Percentiles rank a stretch among this genome's conserved stretches.
These are phyloP conservation scores for Paedocypris micromegethes DNA, from an alignment of 2,797 vertebrate genomes.

Conservation along the genomic window DNA sequence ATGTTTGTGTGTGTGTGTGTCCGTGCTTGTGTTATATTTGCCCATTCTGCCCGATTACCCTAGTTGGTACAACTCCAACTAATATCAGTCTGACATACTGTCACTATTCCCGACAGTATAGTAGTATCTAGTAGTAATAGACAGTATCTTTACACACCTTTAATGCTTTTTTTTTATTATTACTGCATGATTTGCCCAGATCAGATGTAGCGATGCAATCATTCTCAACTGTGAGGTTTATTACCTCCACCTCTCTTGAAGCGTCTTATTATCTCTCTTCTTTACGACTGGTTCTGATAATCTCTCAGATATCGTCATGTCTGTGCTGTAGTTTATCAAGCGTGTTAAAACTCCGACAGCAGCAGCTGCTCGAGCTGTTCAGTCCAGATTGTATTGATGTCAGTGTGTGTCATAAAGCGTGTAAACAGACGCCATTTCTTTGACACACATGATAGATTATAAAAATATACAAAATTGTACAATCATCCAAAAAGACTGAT, in stretches of 20 bases:
- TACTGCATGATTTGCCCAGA: not conserved
- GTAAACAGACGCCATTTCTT: too few species aligned
- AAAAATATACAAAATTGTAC: too few species aligned
- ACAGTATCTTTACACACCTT: too few species aligned
- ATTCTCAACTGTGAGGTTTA: not conserved
- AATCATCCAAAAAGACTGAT: too few species aligned
- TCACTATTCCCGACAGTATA: not conserved
- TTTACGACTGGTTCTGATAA: constrained; percentile 29
- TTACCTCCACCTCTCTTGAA: constrained; percentile 7
- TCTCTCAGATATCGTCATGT: constrained; percentile 2
- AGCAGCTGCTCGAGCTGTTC: too few species aligned
- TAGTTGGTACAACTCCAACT: constrained; percentile 6
- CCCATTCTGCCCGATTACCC: not conserved
- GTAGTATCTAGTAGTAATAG: too few species aligned
- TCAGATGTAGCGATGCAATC: not conserved
- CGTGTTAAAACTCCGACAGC: constrained; percentile 5
- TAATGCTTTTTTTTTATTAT: constrained; percentile 1
- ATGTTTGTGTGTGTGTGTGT: too few species aligned
- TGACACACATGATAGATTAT: too few species aligned
- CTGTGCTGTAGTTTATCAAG: constrained; percentile 23
- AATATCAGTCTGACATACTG: constrained; percentile 3
- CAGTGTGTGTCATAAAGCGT: too few species aligned
- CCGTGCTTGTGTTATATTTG: not conserved
- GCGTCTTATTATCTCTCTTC: not conserved
- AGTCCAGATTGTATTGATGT: too few species aligned